These are phyloP conservation scores for Bubo blakistoni DNA, from an alignment of 2,113 vertebrate species.

Conservation along the genomic window DNA sequence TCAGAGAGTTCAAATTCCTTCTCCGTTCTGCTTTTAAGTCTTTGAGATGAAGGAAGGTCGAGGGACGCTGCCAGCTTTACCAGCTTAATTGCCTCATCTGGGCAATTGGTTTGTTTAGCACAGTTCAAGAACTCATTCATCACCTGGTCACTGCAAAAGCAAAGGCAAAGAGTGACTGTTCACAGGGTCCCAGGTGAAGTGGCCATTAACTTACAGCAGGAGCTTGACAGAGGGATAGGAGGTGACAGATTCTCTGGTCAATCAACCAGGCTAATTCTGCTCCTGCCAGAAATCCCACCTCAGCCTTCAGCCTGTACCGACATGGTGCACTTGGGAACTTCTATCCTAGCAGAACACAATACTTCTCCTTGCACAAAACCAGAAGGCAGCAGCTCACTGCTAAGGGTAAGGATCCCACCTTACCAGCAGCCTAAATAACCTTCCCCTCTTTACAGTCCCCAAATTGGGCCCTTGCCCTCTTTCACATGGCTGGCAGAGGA, in stretches of 20 bases:
- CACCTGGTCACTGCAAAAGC: slow-evolving; percentile 72
- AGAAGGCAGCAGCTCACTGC: neutral
- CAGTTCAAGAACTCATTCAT: slow-evolving; percentile 77
- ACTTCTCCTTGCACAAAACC: neutral
- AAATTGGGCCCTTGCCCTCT: neutral
- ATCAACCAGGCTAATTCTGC: neutral
- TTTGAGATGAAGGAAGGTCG: slow-evolving; percentile 69
- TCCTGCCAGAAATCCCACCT: neutral
- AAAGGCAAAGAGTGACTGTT: neutral
- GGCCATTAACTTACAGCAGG: neutral
- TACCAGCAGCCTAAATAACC: neutral
- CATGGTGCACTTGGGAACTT: neutral
- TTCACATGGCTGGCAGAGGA: neutral
- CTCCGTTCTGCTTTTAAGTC: slow-evolving; percentile 60
- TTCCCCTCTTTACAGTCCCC: neutral
- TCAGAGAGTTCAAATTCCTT: slow-evolving; percentile 75
- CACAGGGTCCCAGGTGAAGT: neutral
- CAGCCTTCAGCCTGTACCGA: rapidly evolving
- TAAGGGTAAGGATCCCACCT: neutral
- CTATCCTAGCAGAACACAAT: neutral
- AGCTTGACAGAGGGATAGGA: neutral
- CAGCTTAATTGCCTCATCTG: slow-evolving; percentile 78
- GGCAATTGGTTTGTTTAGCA: slow-evolving; percentile 42
- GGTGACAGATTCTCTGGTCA: neutral
- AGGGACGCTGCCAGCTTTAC: slow-evolving; percentile 81